Evolutionary conservation across 2,797 vertebrate species (phyloP).

Genomic region (Amblyraja radiata): DNA sequence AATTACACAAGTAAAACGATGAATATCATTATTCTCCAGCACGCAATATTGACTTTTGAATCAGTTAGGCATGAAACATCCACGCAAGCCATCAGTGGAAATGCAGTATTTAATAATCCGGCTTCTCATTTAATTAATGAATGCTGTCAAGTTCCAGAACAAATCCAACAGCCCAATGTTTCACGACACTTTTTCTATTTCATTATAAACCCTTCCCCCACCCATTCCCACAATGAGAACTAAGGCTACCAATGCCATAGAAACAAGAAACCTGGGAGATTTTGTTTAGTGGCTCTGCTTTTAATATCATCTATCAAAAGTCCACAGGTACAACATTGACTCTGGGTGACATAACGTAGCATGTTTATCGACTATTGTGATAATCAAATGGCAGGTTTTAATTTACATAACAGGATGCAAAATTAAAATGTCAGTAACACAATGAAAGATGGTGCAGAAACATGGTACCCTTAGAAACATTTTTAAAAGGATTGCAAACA

Average conservation of each 20-base stretch:
- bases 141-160: constrained; percentile 19
- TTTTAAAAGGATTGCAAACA: background rate
- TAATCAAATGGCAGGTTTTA: background rate
- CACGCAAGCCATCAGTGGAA: background rate
- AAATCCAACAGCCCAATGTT: background rate
- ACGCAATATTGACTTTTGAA: constrained; percentile 11
- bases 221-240: background rate
- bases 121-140: constrained; percentile 17
- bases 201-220: constrained; percentile 5
- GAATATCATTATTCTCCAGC: background rate
- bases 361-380: background rate
- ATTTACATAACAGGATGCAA: background rate
- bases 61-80: background rate
- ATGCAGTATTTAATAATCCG: constrained; percentile 6
- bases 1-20: constrained; percentile 7
- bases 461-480: background rate
- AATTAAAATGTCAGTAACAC: background rate
- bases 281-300: constrained; percentile 22
- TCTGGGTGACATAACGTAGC: background rate
- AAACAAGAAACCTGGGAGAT: constrained; percentile 30
- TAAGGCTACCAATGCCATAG: background rate
- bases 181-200: constrained; percentile 14
- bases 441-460: background rate
- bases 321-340: constrained; percentile 26
- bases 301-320: background rate